These are phyloP conservation scores for Lasioglossum villosulum DNA, from an alignment of 2,888 invertebrate genomes.

Conservation along the genomic window DNA sequence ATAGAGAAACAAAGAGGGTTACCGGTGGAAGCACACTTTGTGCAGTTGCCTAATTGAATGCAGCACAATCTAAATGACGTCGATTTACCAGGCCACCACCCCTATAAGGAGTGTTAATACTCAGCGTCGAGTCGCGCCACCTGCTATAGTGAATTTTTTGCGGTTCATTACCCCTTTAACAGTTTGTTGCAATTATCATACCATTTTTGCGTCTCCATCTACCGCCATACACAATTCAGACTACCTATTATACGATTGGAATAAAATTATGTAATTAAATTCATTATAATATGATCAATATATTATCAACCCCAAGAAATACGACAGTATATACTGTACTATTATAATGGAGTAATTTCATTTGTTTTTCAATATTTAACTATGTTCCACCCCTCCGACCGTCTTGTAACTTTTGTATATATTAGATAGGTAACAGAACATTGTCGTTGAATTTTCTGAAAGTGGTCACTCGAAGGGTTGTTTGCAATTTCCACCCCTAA, in stretches of 20 bases:
- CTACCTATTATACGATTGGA: neutral
- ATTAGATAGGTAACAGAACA: too few species aligned
- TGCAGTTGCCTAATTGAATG: constrained; percentile 73
- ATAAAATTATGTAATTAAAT: neutral
- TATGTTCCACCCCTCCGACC: too few species aligned
- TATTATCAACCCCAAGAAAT: neutral
- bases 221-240: neutral
- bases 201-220: neutral
- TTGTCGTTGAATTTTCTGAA: too few species aligned
- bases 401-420: too few species aligned
- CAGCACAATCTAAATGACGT: constrained; percentile 76
- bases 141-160: constrained; percentile 64
- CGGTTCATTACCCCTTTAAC: constrained; percentile 53
- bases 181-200: neutral
- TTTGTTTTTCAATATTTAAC: too few species aligned
- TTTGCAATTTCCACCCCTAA: too few species aligned
- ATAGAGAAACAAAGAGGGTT: constrained; percentile 32
- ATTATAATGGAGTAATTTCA: too few species aligned
- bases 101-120: constrained; percentile 44
- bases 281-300: neutral
- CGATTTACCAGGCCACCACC: constrained; percentile 71
- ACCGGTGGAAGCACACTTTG: constrained; percentile 63
- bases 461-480: too few species aligned
- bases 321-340: too few species aligned
- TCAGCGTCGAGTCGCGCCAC: constrained; percentile 48